A percentile compares a stretch with the other conserved stretches of the same genome.
Conservation (phyloP, 2,113 vertebrate genomes). For the Nerophis ophidion region DNA sequence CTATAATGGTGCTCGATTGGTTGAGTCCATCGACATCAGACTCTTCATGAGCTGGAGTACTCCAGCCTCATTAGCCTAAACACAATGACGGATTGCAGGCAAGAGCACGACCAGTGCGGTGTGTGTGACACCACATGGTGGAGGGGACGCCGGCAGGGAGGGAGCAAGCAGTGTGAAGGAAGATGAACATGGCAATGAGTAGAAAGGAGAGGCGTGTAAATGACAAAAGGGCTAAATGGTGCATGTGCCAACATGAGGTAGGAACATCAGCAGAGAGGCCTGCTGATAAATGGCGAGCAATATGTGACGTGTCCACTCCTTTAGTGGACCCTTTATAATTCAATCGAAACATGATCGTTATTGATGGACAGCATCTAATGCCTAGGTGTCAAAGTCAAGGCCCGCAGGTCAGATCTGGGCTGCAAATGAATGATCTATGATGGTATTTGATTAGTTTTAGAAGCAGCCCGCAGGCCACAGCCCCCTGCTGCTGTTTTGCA, state of each 20-base stretch:
- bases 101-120: constrained; percentile 5
- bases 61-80: constrained; percentile 60
- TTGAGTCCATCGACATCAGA: constrained; percentile 46
- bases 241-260: constrained; percentile 27
- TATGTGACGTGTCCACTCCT: constrained; percentile 51
- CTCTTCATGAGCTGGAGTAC: constrained; percentile 33
- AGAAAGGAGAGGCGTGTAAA: constrained; percentile 39
- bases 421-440: too few species aligned
- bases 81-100: constrained; percentile 30
- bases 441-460: too few species aligned
- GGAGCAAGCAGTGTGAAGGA: constrained; percentile 22
- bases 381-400: too few species aligned
- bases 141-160: background rate
- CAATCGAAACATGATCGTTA: constrained; percentile 52
- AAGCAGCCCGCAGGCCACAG: too few species aligned
- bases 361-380: constrained; percentile 55
- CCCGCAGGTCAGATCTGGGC: too few species aligned
- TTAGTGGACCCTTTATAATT: constrained; percentile 48
- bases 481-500: too few species aligned
- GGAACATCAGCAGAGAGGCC: constrained; percentile 30
- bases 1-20: constrained; percentile 44
- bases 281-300: constrained; percentile 47
- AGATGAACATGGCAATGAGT: constrained; percentile 30
- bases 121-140: background rate
- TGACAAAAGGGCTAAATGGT: constrained; percentile 41